Conservation (phyloP, 2,113 vertebrate genomes). For the Orthochromis malagaraziensis region DNA sequence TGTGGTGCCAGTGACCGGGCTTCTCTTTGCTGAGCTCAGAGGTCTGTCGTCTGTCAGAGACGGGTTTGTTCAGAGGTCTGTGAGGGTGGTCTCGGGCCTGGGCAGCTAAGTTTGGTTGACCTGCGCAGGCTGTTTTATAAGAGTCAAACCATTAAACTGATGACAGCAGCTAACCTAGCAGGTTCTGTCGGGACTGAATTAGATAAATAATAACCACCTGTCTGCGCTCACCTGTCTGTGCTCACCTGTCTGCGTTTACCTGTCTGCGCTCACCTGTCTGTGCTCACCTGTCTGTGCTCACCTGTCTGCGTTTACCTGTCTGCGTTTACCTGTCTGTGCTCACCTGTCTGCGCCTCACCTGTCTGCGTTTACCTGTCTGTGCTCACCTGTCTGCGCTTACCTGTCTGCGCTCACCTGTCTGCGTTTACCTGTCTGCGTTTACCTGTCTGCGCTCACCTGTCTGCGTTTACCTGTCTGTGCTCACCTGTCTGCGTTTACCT, state of each 20-base stretch:
- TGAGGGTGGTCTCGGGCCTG: neutral
- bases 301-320: rapidly evolving
- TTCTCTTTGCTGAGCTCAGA: neutral
- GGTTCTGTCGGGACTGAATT: neutral
- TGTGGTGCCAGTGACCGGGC: neutral
- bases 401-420: rapidly evolving
- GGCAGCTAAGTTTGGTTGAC: neutral
- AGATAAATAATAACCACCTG: neutral
- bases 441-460: neutral
- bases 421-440: rapidly evolving
- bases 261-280: rapidly evolving
- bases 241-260: rapidly evolving
- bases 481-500: rapidly evolving
- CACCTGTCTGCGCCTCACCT: rapidly evolving
- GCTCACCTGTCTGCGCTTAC: neutral
- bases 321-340: rapidly evolving
- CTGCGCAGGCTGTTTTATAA: neutral
- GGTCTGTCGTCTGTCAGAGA: neutral
- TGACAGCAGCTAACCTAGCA: neutral
- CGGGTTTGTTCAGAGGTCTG: neutral
- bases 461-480: rapidly evolving
- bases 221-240: rapidly evolving
- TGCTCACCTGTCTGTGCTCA: rapidly evolving
- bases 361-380: rapidly evolving
- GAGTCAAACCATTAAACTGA: neutral